Evolutionary conservation across 2,888 invertebrate genomes (phyloP), one percentile per base, ranked within the genome.

Genomic region (Pseudococcus viburni): DNA sequence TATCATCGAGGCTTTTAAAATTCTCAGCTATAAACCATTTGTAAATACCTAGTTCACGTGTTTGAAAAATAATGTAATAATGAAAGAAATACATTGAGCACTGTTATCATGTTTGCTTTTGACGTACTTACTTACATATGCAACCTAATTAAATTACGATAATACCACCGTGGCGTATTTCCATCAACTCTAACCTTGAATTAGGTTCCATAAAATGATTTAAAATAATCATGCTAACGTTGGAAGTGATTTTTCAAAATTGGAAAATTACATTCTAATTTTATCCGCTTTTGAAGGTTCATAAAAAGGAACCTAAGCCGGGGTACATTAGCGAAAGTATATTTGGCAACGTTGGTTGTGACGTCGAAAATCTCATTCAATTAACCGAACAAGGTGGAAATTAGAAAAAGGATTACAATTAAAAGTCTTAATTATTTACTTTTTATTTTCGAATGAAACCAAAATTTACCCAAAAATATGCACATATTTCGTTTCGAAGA

Each of bases 141-240:
- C 80, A 80, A 80, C 80, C 42, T 42, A 80, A 80, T 80, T 80
- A 80, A 80, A 42, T 80, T 42, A 80, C 42, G 42, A 42, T 42
- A 42, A 80, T 80, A 80, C 17, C 6, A 4, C n/a, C 15, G 12
- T 39, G 6, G n/a, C 80, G 42, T 42, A 80, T 80, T 80, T 46
- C 11, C 80, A 80, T 42, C 42, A 46, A 80, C 42, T 80, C 0
- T 80, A 42, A 80, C 80, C 80, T 80, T 80, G 80, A 80, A 80
- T 80, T 80, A 80, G 42, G n/a, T 80, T 80, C 42, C 80, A 80
- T 42, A 80, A 80, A 80, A 80, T 80, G 6, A 80, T 80, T 80
- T 8, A 19, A 80, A 80, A 59, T 59, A 59, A 59, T 59, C 15
- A 51, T 15, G 19, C 26, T 33, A 59, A 9, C 19, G 9, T 19